Evolutionary conservation across 2,113 vertebrate genomes (phyloP).

Genomic region (Dipodomys spectabilis): DNA sequence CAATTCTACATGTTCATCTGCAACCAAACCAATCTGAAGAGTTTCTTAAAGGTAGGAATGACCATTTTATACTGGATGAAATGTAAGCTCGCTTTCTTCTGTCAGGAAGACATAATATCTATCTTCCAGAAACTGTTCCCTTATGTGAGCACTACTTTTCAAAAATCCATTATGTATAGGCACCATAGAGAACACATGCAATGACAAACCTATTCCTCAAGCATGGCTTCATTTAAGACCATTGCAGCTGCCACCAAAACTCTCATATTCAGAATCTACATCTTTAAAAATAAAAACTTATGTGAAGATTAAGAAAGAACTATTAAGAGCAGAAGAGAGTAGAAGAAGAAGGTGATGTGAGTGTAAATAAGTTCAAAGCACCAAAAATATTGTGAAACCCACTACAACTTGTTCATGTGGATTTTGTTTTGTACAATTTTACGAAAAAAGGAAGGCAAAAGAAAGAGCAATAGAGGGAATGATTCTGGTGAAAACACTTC

Average conservation of each 20-base stretch:
- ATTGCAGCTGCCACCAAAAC: background rate
- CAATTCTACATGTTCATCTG: background rate
- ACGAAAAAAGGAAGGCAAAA: too few relatives aligned
- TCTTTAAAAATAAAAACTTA: too few relatives aligned
- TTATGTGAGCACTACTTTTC: background rate
- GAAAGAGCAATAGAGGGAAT: too few relatives aligned
- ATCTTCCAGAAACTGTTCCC: background rate
- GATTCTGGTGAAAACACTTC: background rate
- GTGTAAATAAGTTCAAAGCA: too few relatives aligned
- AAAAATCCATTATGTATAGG: background rate
- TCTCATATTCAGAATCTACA: too few relatives aligned
- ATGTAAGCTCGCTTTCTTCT: background rate
- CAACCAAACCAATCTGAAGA: background rate
- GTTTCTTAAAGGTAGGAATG: background rate
- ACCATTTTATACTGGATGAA: background rate
- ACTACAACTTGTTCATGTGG: too few relatives aligned
- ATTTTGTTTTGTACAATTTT: too few relatives aligned
- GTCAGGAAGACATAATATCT: background rate
- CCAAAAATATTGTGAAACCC: too few relatives aligned
- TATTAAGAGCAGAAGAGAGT: too few relatives aligned
- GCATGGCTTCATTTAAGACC: too few relatives aligned
- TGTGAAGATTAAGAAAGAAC: too few relatives aligned
- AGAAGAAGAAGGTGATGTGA: too few relatives aligned
- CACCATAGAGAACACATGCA: background rate
- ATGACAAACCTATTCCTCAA: background rate